phyloP scores from a whole-genome alignment of 2,888 invertebrate genomes.

The Chrysolina haemoptera region DNA sequence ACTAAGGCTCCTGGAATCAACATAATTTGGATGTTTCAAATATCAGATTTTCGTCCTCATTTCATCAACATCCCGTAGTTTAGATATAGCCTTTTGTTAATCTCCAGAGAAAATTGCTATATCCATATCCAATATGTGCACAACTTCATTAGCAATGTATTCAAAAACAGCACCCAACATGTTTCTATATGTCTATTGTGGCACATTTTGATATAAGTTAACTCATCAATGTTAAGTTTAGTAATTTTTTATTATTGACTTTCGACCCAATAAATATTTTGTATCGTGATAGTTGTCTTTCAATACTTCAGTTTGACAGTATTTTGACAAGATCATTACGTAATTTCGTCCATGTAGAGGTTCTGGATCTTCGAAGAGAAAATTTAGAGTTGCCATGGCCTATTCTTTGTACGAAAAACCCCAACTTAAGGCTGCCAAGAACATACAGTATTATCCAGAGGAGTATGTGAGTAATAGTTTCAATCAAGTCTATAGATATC shows the following conservation, averaged over 20 bases:
- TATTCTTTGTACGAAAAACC: slow-evolving; percentile 37
- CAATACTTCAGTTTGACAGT: slow-evolving; percentile 16
- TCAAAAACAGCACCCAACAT: slow-evolving; percentile 35
- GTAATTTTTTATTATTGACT: slow-evolving; percentile 66
- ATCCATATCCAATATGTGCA: not conserved
- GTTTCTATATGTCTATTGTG: slow-evolving; percentile 67
- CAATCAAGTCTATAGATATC: not conserved
- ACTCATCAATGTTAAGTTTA: slow-evolving; percentile 64
- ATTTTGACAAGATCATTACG: slow-evolving; percentile 42
- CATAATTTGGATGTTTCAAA: no score
- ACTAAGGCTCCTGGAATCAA: no score
- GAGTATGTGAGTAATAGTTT: slow-evolving; percentile 50
- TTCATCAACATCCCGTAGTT: no score
- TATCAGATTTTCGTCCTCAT: no score
- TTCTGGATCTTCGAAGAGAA: slow-evolving; percentile 40
- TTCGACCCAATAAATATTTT: slow-evolving; percentile 69
- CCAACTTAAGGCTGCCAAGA: slow-evolving; percentile 17
- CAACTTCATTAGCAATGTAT: slow-evolving; percentile 7
- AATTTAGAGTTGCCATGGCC: slow-evolving; percentile 42
- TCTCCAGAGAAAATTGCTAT: no score
- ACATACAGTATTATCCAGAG: slow-evolving; percentile 49
- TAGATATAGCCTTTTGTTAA: no score
- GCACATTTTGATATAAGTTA: slow-evolving; percentile 66
- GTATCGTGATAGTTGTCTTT: slow-evolving; percentile 59
- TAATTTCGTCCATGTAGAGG: slow-evolving; percentile 35